These are phyloP conservation scores for honey bee (Apis mellifera) DNA, from an alignment of 1,140 invertebrate species.

Conservation along the genomic window Amel_HAv3.1 CM009943.2:4977501-4978000, in stretches of 20 bases:
- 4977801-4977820: slow-evolving; percentile 19
- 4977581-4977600: background rate
- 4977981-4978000: slow-evolving; percentile 2
- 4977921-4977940: slow-evolving; percentile 35
- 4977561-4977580: background rate
- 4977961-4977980: slow-evolving; percentile 4
- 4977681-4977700: background rate
- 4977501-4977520: background rate
- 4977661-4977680: background rate
- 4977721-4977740: slow-evolving; percentile 13
- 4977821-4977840: background rate
- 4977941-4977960: slow-evolving; percentile 5
- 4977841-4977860: slow-evolving; percentile 5
- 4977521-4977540: no score
- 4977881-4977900: background rate
- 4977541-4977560: no score
- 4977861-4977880: slow-evolving; percentile 11
- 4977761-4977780: background rate
- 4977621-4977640: no score
- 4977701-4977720: background rate
- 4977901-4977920: background rate
- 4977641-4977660: no score
- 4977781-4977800: slow-evolving; percentile 9
- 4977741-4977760: slow-evolving; percentile 33
- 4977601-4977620: no score